Base-by-base conservation (phyloP, 2,797 vertebrate species). In the Rhodeus uyekii region DNA sequence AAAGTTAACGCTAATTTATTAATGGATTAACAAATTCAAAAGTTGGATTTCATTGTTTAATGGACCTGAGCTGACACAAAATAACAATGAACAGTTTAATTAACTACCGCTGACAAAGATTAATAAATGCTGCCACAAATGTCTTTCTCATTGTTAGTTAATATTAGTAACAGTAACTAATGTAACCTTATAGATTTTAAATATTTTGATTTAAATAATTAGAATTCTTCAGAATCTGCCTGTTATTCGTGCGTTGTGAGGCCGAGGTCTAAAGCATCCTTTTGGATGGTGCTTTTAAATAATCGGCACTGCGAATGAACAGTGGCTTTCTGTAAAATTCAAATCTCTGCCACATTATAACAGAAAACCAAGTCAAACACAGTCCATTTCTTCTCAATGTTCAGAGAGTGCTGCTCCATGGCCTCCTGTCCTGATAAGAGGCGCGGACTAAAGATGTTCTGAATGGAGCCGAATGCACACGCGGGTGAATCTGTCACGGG, bases 171-270 rank as follows among this genome's bases (percentile, higher is more conserved):
- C 12, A 27, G 13, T 58, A 58, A 53, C 22, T n/a, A 53, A 53
- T 22, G 8, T 8, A n/a, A 10, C 50, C 22, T n/a, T n/a, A 53
- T 9, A 22, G n/a, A 27, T 58, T 58, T 55, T 13, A 12, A 24
- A 12, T 5, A 2, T 24, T 18, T 42, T 27, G 7, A 27, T 68
- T 42, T 42, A 68, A 42, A 42, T 42, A 16, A 68, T 68, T 16
- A 27, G 14, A 68, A 44, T 27, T 42, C 1, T 39, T 39, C 22
- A 29, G 14, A 44, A 46, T 44, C n/a, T 58, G 24, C 13, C 12
- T 27, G 5, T 14, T 58, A 92, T 91, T 91, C 90, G 90, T 91
- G 90, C 87, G 42, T 18, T 53, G 50, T n/a, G 8, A 1, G 50
- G 3, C 22, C 22, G 50, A 27, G 55, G 24, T 58, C 63, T 16